These are phyloP conservation scores for Plestiodon gilberti DNA, from an alignment of 2,113 vertebrate genomes.

Conservation along the genomic window DNA sequence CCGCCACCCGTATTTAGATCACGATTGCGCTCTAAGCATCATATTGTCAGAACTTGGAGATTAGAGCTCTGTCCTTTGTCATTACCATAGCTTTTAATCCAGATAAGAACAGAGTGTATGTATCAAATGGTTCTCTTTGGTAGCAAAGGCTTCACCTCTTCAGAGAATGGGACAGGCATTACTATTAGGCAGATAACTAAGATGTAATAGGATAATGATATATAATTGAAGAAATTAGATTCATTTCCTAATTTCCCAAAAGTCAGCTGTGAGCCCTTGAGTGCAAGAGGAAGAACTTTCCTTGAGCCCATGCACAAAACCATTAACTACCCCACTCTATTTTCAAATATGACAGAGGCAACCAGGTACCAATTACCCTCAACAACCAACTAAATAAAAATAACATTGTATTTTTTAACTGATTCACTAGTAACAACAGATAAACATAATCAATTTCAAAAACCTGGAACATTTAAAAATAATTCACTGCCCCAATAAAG, in stretches of 20 bases:
- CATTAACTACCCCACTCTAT: neutral
- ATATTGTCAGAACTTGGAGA: neutral
- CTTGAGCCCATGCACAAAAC: neutral
- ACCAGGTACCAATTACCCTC: neutral
- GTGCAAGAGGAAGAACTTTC: neutral
- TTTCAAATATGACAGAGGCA: neutral
- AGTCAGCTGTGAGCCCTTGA: neutral
- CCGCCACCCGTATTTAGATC: too few species aligned
- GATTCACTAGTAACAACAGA: neutral
- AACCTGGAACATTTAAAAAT: neutral
- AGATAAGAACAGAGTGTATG: neutral
- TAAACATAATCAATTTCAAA: neutral
- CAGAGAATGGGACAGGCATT: neutral
- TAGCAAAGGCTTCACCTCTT: neutral
- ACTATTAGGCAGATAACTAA: neutral
- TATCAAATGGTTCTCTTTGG: neutral
- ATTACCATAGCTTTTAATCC: neutral
- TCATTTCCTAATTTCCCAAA: neutral
- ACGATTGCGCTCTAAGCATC: too few species aligned
- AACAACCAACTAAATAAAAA: neutral
- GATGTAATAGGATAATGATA: neutral
- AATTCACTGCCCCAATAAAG: neutral
- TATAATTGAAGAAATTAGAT: neutral
- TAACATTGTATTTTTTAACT: neutral
- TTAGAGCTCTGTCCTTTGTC: neutral